Conservation (phyloP, 2,113 vertebrate genomes). For the Corydoras sp. region DNA sequence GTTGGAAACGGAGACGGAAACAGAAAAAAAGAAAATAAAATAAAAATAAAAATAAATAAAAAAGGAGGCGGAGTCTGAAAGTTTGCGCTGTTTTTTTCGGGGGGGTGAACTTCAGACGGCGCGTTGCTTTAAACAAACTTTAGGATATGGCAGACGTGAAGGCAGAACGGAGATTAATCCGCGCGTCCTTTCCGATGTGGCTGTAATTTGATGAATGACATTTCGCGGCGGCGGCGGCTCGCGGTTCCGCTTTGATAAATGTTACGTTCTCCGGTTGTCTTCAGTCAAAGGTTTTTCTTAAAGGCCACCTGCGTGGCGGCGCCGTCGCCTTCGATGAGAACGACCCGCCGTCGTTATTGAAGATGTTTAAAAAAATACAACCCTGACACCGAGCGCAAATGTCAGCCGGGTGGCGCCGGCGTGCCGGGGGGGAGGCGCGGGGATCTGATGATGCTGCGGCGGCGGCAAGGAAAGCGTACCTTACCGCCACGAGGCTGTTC, state of each 20-base stretch:
- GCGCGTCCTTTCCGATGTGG: conserved; percentile 31
- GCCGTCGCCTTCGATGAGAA: conserved; percentile 49
- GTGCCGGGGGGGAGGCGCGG: too few species aligned
- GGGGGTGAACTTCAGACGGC: background rate
- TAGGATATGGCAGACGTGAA: background rate
- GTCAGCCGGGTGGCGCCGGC: conserved; percentile 47
- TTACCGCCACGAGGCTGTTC: too few species aligned
- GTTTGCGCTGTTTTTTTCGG: too few species aligned
- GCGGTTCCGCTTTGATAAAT: conserved; percentile 59
- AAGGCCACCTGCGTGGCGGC: conserved; percentile 64
- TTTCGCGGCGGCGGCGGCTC: conserved; percentile 38
- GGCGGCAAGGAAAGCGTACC: too few species aligned
- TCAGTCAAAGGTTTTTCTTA: conserved; percentile 59
- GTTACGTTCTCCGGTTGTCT: conserved; percentile 54
- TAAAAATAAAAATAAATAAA: too few species aligned
- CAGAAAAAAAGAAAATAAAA: too few species aligned
- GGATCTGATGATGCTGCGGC: background rate
- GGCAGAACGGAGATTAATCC: conserved; percentile 34
- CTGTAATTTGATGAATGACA: conserved; percentile 54
- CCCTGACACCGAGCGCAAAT: conserved; percentile 51
- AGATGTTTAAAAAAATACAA: conserved; percentile 28
- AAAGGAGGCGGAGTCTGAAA: too few species aligned
- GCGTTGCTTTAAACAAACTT: conserved; percentile 11
- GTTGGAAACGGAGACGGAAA: too few species aligned
- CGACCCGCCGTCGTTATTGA: conserved; percentile 40